phyloP scores from a whole-genome alignment of 2,888 invertebrate genomes.

The Flexamia atlantica region DNA sequence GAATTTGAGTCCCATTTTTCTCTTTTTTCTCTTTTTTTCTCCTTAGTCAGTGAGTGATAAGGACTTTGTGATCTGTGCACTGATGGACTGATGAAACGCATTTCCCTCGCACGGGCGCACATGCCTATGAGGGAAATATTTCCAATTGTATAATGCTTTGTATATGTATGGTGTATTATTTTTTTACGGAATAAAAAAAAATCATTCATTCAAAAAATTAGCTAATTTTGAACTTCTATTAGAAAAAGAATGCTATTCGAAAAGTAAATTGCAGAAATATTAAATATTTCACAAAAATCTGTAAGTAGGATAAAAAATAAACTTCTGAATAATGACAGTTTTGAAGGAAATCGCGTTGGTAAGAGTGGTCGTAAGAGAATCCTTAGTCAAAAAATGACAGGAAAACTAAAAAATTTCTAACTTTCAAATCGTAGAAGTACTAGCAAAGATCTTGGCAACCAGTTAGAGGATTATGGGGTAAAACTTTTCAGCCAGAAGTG shows the following conservation, averaged over 20 bases:
- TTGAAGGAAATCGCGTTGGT: constrained; percentile 44
- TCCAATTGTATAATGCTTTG: no score
- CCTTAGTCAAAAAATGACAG: constrained; percentile 53
- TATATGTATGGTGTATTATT: no score
- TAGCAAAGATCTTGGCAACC: constrained; percentile 15
- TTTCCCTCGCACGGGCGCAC: no score
- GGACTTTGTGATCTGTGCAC: no score
- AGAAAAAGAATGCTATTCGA: constrained; percentile 57
- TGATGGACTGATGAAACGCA: no score
- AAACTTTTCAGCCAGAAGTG: constrained; percentile 53
- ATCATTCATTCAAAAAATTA: no score
- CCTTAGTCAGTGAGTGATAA: no score
- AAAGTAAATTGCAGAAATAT: constrained; percentile 56
- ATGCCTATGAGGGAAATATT: no score
- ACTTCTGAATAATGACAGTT: constrained; percentile 10
- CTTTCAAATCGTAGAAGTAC: constrained; percentile 5
- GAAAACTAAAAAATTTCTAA: constrained; percentile 58
- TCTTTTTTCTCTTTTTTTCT: no score
- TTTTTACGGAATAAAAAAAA: no score
- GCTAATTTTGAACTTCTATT: constrained; percentile 38
- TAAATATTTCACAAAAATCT: constrained; percentile 61
- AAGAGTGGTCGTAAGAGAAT: constrained; percentile 62
- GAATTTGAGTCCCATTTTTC: no score
- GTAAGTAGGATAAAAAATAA: constrained; percentile 57
- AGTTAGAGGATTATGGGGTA: constrained; percentile 46